Evolutionary conservation across 2,888 invertebrate species (phyloP).

Genomic region (Celastrina argiolus): DNA sequence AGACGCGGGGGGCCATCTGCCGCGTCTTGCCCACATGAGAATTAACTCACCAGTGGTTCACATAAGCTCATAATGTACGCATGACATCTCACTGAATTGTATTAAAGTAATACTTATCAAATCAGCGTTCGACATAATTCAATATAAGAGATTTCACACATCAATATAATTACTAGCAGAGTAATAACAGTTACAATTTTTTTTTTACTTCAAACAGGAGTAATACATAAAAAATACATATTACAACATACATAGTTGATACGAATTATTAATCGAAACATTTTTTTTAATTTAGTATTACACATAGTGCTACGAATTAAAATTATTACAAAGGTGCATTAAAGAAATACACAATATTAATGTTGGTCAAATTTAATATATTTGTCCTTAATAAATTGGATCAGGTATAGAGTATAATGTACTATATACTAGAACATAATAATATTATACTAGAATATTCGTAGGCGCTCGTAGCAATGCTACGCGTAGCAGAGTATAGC

Average conservation of each 20-base stretch:
- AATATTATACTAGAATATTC: not conserved
- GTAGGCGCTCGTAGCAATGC: not conserved
- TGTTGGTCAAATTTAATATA: not conserved
- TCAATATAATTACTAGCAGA: not conserved
- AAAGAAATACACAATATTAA: not conserved
- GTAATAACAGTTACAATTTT: too few relatives aligned
- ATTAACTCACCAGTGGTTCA: constrained; percentile 23
- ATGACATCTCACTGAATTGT: constrained; percentile 3
- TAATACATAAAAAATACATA: not conserved
- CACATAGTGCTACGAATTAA: too few relatives aligned
- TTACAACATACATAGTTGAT: not conserved
- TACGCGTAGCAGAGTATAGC: not conserved
- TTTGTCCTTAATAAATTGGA: too few relatives aligned
- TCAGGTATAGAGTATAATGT: too few relatives aligned
- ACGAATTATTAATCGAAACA: too few relatives aligned
- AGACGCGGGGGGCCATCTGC: constrained; percentile 16
- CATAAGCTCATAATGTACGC: constrained; percentile 17
- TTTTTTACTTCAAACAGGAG: too few relatives aligned
- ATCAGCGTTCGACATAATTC: not conserved
- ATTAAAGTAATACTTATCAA: not conserved
- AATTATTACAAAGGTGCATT: too few relatives aligned
- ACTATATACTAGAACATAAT: too few relatives aligned
- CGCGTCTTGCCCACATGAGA: constrained; percentile 23
- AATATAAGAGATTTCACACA: not conserved
- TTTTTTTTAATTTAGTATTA: too few relatives aligned